Evolutionary conservation across 2,888 invertebrate species (phyloP).

Genomic region (Leptopilina drosophilae): DNA sequence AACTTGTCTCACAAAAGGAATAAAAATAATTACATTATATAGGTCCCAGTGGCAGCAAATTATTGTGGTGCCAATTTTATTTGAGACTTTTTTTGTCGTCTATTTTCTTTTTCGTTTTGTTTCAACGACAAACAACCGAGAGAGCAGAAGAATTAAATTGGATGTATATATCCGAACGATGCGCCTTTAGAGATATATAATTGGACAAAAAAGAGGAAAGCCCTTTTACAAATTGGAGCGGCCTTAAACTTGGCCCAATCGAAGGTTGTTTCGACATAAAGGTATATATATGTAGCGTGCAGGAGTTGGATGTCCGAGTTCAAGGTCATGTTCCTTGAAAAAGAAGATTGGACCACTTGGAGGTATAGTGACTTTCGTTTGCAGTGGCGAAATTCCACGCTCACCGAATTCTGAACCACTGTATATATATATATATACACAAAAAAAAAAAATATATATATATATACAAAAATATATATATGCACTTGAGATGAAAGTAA

Average conservation of each 20-base stretch:
- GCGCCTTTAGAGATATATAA: slow-evolving; percentile 18
- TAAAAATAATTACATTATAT: neutral
- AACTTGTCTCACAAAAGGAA: neutral
- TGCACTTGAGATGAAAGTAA: slow-evolving; percentile 60
- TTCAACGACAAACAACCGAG: neutral
- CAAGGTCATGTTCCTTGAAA: slow-evolving; percentile 59
- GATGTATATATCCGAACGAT: slow-evolving; percentile 8
- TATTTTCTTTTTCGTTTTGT: neutral
- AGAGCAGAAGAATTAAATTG: slow-evolving; percentile 14
- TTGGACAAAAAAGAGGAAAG: slow-evolving; percentile 27
- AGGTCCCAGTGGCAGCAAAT: neutral
- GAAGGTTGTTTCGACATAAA: slow-evolving; percentile 12
- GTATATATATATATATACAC: too few relatives aligned
- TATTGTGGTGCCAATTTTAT: neutral
- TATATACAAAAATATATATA: too few relatives aligned
- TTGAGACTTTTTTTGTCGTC: too few relatives aligned
- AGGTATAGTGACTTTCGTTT: slow-evolving; percentile 58
- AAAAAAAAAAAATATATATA: too few relatives aligned
- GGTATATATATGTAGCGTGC: neutral
- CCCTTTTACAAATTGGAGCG: slow-evolving; percentile 24
- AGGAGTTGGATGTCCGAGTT: slow-evolving; percentile 66
- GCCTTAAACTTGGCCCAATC: slow-evolving; percentile 34
- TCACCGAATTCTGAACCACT: slow-evolving; percentile 55
- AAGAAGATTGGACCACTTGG: slow-evolving; percentile 36
- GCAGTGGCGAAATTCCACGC: slow-evolving; percentile 57